Evolutionary conservation across 2,888 invertebrate genomes (phyloP).

Genomic region (Lepas anatifera): DNA sequence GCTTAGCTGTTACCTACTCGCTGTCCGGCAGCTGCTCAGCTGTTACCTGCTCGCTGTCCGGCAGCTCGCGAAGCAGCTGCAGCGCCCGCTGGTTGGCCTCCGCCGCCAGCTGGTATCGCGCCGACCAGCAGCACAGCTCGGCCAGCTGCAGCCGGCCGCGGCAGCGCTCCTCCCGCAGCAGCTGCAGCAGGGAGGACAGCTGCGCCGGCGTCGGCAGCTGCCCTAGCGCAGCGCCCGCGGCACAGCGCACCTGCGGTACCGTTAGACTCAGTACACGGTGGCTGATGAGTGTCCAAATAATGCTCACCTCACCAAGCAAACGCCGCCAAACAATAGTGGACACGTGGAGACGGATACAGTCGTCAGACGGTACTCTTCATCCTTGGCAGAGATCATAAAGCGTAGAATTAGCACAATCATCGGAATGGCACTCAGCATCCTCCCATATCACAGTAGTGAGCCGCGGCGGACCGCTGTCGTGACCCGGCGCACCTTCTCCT

Average conservation of each 20-base stretch:
- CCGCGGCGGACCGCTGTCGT: too few species aligned
- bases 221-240: not conserved
- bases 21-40: too few species aligned
- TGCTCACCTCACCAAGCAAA: too few species aligned
- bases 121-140: not conserved
- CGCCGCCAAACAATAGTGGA: too few species aligned
- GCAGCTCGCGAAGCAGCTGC: not conserved
- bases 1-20: too few species aligned
- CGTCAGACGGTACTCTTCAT: too few species aligned
- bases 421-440: too few species aligned
- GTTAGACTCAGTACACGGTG: not conserved
- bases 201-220: not conserved
- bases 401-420: too few species aligned
- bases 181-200: not conserved
- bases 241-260: not conserved
- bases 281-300: too few species aligned
- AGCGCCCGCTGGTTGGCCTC: not conserved
- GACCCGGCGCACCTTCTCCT: not conserved
- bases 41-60: not conserved
- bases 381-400: too few species aligned
- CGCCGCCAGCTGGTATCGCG: not conserved
- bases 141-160: not conserved
- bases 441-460: too few species aligned
- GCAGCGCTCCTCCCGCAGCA: not conserved
- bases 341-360: too few species aligned